Percentiles rank a stretch among this genome's conserved stretches.
Conservation (phyloP, 2,113 vertebrate species). For the Pagrus major region DNA sequence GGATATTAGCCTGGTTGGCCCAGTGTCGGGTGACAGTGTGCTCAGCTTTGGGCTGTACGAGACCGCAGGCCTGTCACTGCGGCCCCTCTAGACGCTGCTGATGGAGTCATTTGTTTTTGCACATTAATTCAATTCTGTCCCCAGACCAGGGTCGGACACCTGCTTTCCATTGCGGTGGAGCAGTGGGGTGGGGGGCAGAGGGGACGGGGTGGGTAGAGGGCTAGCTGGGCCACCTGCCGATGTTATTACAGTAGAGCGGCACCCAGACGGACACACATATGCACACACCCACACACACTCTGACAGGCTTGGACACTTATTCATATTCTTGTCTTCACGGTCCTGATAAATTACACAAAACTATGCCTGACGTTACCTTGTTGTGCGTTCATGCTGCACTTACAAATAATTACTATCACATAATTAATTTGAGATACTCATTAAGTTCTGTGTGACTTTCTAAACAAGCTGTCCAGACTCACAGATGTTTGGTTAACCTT, state of each 20-base stretch:
- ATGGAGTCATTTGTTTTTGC: constrained; percentile 88
- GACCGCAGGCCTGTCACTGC: constrained; percentile 77
- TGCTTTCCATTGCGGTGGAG: constrained; percentile 83
- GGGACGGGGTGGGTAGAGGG: constrained; percentile 36
- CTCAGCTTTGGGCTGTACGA: constrained; percentile 58
- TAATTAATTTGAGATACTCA: constrained; percentile 57
- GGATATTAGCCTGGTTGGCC: constrained; percentile 69
- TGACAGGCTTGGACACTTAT: constrained; percentile 48
- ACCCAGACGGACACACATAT: constrained; percentile 60
- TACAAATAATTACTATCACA: constrained; percentile 6
- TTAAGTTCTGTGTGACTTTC: constrained; percentile 55
- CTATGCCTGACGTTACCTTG: constrained; percentile 17
- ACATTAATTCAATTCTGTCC: constrained; percentile 87
- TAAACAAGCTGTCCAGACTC: constrained; percentile 50
- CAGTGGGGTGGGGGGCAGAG: constrained; percentile 22
- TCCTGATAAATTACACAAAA: constrained; percentile 58
- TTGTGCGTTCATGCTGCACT: constrained; percentile 14
- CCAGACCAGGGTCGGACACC: constrained; percentile 81
- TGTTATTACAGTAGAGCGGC: constrained; percentile 79
- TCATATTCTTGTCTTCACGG: constrained; percentile 40
- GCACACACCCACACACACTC: constrained; percentile 38
- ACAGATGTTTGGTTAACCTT: constrained; percentile 64
- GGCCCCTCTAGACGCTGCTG: constrained; percentile 77
- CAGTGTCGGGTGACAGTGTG: constrained; percentile 77
- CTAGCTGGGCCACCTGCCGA: constrained; percentile 79